These are phyloP conservation scores for Labeo catla DNA, from an alignment of 2,113 vertebrate genomes.

Conservation along the genomic window DNA sequence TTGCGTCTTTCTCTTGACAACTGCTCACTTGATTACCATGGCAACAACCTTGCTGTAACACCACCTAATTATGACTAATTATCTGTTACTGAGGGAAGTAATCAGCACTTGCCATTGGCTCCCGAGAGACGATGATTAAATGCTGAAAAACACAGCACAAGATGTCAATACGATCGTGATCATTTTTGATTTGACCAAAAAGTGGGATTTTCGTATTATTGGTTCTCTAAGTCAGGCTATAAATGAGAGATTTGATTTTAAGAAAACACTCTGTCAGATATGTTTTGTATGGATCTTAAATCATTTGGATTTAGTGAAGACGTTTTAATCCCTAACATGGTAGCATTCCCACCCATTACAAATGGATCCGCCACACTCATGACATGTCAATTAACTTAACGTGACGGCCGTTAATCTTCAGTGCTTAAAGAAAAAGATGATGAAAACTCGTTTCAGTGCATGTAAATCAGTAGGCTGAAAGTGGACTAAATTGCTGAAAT, in stretches of 20 bases:
- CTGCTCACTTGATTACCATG: background rate
- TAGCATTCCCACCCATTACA: background rate
- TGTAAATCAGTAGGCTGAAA: slow-evolving; percentile 23
- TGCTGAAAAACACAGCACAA: slow-evolving; percentile 18
- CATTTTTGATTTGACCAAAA: background rate
- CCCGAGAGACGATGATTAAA: slow-evolving; percentile 26
- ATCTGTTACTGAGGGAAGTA: slow-evolving; percentile 26
- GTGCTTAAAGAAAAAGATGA: slow-evolving; percentile 27
- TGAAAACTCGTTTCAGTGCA: background rate
- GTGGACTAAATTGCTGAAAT: slow-evolving; percentile 16
- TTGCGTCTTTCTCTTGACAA: slow-evolving; percentile 25
- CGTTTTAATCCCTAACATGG: background rate
- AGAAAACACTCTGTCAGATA: slow-evolving; percentile 2
- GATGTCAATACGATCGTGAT: background rate
- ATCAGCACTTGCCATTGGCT: slow-evolving; percentile 33
- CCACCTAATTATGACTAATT: slow-evolving; percentile 47
- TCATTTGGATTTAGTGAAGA: background rate
- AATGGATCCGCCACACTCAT: slow-evolving; percentile 1
- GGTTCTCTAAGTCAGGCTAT: background rate
- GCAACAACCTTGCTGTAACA: slow-evolving; percentile 34
- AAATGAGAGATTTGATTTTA: background rate
- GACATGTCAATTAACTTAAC: slow-evolving; percentile 23
- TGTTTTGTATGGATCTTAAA: slow-evolving; percentile 1
- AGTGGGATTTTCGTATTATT: background rate
- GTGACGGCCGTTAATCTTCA: slow-evolving; percentile 14